Percentiles rank a stretch among this genome's conserved stretches.
Conservation (phyloP, 2,113 vertebrate genomes). For the Anhinga anhinga region DNA sequence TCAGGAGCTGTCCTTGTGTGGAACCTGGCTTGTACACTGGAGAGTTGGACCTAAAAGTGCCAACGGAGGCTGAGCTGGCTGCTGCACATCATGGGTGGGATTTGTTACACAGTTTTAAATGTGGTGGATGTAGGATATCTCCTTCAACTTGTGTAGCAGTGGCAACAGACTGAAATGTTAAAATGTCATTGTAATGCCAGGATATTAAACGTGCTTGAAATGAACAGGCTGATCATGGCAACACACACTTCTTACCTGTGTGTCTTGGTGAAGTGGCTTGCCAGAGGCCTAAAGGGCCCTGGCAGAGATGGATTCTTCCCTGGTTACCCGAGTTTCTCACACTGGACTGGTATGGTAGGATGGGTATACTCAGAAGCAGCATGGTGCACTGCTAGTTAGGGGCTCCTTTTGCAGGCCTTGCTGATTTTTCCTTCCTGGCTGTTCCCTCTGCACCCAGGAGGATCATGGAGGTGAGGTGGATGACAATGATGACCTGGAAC, state of each 20-base stretch:
- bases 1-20: not conserved
- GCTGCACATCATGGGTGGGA: not conserved
- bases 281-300: not conserved
- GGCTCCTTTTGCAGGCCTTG: not conserved
- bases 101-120: not conserved
- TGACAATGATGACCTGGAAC: slow-evolving; percentile 46
- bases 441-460: slow-evolving; percentile 35
- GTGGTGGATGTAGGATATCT: not conserved
- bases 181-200: not conserved
- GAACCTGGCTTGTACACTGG: not conserved
- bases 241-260: not conserved
- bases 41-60: not conserved
- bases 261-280: not conserved
- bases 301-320: not conserved
- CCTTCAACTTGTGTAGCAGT: not conserved
- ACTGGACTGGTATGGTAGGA: not conserved
- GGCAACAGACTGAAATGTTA: not conserved
- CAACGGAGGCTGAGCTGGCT: not conserved
- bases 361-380: not conserved
- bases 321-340: not conserved
- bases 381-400: accelerated
- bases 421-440: not conserved
- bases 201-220: not conserved
- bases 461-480: slow-evolving; percentile 67
- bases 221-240: not conserved